Evolutionary conservation across 30 jellyfish, hydroid and myxozoan species (phyloP), one percentile per base, ranked within the genome.

Genomic region (Catostylus mosaicus): DNA sequence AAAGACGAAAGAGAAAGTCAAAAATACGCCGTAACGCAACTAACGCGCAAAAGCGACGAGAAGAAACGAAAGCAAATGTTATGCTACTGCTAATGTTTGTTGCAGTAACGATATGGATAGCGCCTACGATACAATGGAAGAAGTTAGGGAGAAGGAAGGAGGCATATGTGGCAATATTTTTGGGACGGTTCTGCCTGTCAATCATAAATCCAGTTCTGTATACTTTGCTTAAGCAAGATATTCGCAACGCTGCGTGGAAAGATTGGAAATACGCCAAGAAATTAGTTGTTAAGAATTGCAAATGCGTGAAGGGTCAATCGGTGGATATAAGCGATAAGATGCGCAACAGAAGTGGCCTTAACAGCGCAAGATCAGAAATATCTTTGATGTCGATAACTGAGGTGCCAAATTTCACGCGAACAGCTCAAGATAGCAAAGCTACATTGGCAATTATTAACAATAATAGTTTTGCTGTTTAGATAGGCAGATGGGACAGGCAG

Each of bases 151-250:
- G 26, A 19, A 3, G 30, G 6, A 73, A 29, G n/a, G 74, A 73
- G 31, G 27, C 70, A 32, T 50, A 51, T 11, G 57, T 73, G 2
- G 20, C 6, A 5, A 51, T 73, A 56, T 73, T 35, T 31, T 36
- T 73, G 5, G 85, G 85, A 1, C 47, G 85, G 34, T 73, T 73
- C 74, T 73, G 85, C n/a, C 3, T 73, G 36, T 73, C 85, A 1
- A 30, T 73, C 1, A 31, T 73, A 33, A 73, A 73, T 35, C 85
- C 85, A 24, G 33, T 73, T 4, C 51, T 73, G 30, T 73, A 73
- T 30, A 73, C 85, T 29, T 73, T 73, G 12, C 48, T 36, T 1
- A 73, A 73, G 73, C 64, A 33, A 35, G 85, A 77, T 46, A 38
- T 57, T 22, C 46, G 24, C 19, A 64, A 54, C 4, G 78, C 77